phyloP scores from a whole-genome alignment of 2,888 invertebrate species.

The Agonopterix alstromeriana region DNA sequence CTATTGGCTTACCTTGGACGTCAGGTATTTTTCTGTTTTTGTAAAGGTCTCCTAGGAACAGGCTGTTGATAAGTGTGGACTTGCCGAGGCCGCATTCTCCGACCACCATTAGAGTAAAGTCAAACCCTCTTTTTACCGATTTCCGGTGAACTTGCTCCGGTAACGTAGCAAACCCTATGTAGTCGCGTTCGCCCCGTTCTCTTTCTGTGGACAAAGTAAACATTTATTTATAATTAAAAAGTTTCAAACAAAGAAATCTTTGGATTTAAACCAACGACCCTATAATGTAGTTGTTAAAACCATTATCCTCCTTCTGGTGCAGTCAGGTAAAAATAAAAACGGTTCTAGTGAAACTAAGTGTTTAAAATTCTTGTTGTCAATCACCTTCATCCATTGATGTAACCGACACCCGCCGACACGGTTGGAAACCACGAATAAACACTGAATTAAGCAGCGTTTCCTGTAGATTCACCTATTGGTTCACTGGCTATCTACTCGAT shows the following conservation, averaged over 20 bases:
- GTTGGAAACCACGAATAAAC: conserved; percentile 1
- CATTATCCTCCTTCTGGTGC: too few relatives aligned
- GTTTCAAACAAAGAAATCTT: too few relatives aligned
- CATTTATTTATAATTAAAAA: too few relatives aligned
- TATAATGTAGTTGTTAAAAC: too few relatives aligned
- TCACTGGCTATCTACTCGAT: conserved; percentile 1
- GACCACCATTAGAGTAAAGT: conserved; percentile 97
- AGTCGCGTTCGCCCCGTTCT: conserved; percentile 82
- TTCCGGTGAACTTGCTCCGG: conserved; percentile 98
- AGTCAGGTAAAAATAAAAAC: too few relatives aligned
- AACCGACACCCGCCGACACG: conserved; percentile 1
- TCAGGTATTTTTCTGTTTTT: conserved; percentile 86
- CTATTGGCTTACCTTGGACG: conserved; percentile 77
- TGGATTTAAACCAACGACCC: too few relatives aligned
- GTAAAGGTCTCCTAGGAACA: conserved; percentile 95
- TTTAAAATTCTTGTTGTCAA: background rate
- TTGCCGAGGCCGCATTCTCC: conserved; percentile 97
- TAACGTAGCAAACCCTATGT: conserved; percentile 96
- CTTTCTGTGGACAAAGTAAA: conserved; percentile 45
- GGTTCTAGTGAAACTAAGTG: too few relatives aligned
- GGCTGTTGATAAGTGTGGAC: conserved; percentile 95
- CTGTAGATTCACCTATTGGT: conserved; percentile 7
- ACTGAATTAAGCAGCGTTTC: conserved; percentile 7
- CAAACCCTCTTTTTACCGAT: conserved; percentile 96
- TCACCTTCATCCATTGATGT: background rate